These are phyloP conservation scores for Chromis chromis DNA, from an alignment of 2,797 vertebrate species.

Conservation along the genomic window DNA sequence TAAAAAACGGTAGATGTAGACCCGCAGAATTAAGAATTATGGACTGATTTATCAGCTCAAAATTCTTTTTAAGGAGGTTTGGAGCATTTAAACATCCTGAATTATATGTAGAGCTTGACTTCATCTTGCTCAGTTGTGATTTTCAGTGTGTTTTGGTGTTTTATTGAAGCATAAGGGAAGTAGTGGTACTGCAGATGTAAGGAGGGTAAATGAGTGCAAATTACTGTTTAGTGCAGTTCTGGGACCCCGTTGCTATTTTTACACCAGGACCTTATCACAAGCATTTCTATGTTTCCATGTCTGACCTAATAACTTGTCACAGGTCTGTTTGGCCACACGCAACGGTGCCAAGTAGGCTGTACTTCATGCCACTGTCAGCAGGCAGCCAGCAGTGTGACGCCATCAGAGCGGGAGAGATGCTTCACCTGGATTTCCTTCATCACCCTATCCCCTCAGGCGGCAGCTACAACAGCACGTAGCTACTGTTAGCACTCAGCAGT, in stretches of 20 bases:
- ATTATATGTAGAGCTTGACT: not conserved
- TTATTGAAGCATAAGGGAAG: not conserved
- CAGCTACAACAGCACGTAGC: constrained; percentile 82
- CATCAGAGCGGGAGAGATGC: constrained; percentile 60
- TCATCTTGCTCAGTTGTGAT: not conserved
- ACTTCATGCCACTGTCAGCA: constrained; percentile 69
- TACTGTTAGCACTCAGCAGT: constrained; percentile 61
- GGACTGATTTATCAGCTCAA: constrained; percentile 6
- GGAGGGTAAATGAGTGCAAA: not conserved
- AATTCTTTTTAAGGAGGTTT: not conserved
- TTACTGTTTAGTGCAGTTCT: not conserved
- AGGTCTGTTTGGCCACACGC: constrained; percentile 38
- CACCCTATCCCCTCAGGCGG: constrained; percentile 64
- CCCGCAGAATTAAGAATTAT: constrained; percentile 5
- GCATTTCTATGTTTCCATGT: constrained; percentile 19
- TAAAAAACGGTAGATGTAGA: constrained; percentile 16
- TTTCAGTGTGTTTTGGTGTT: not conserved
- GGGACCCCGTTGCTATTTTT: not conserved
- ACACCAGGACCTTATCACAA: constrained; percentile 14
- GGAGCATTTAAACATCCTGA: not conserved
- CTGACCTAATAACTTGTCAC: constrained; percentile 38
- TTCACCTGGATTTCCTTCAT: constrained; percentile 86
- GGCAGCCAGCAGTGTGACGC: constrained; percentile 69
- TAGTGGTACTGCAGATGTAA: not conserved
- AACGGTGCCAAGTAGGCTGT: constrained; percentile 43